Evolutionary conservation across 2,113 vertebrate genomes (phyloP).

Genomic region (Cyphomyrus discorhynchus): DNA sequence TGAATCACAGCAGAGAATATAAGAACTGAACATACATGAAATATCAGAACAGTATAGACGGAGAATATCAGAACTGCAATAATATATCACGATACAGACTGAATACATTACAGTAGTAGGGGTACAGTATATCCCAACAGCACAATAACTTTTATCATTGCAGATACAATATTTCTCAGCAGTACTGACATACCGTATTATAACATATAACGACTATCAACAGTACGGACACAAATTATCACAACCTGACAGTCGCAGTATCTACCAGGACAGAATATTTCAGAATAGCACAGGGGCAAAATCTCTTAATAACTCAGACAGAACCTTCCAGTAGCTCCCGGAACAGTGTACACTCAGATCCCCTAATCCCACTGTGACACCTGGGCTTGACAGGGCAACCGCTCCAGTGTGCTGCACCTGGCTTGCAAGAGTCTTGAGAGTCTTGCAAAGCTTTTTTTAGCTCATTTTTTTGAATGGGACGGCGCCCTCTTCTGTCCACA

Average conservation of each 20-base stretch:
- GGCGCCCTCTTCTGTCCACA: constrained; percentile 12
- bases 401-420: not conserved
- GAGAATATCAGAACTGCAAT: not conserved
- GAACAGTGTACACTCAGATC: not conserved
- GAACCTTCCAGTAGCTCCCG: not conserved
- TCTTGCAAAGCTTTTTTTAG: not conserved
- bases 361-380: not conserved
- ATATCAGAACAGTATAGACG: not conserved
- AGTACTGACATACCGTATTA: not conserved
- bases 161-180: not conserved
- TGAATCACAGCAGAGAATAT: not conserved
- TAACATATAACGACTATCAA: not conserved
- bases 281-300: not conserved
- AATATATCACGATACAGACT: not conserved
- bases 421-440: not conserved
- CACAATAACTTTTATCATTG: not conserved
- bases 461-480: not conserved
- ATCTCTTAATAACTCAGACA: not conserved
- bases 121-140: not conserved
- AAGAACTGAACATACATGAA: not conserved
- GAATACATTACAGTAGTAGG: not conserved
- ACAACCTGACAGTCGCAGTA: not conserved
- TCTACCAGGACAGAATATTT: not conserved
- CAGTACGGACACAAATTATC: not conserved
- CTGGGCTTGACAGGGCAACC: not conserved